Evolutionary conservation across 1,140 invertebrate species (phyloP), one percentile per base, ranked within the genome.

Genomic region (Trachymyrmex septentrionalis): DNA sequence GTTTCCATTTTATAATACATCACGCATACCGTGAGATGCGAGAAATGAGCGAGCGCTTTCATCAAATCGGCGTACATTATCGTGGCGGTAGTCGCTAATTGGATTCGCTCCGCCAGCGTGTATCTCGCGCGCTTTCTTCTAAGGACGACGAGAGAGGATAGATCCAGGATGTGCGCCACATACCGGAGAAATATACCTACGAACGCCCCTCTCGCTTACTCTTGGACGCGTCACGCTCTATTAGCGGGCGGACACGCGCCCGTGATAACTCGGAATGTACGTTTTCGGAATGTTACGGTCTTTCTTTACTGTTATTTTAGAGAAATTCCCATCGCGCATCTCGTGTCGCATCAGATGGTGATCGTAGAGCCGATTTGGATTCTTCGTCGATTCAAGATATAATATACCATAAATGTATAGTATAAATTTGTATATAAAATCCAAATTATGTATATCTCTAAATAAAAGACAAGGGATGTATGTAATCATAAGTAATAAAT

Each of bases 161-260:
- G 34, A 57, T 81, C 38, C 85, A 82, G 85, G 85, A 86, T 86
- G 30, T 81, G 84, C 53, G 48, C 88, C 63, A 90, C 88, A 90
- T 90, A 90, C 73, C 64, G 55, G 69, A 63, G 55, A 73, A 48
- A 50, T 82, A 30, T 38, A 48, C 27, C 0, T n/a, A 27, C n/a
- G 38, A 14, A 30, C 10, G 21, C 3, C 69, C 3, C 69, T 84
- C 80, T 84, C 67, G 71, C 27, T 44, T 84, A 30, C 14, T 82
- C 55, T 84, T 69, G 38, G 24, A 69, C 27, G 55, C 87, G 92
- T 93, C 88, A 88, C 88, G 91, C 90, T 92, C 91, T 92, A 92
- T 92, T 92, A 93, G 91, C 87, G 30, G 63, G 34, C 80, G 67
- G 38, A 86, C 75, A 85, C 48, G 69, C 59, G 80, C 63, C 34